phyloP scores from a whole-genome alignment of 2,113 vertebrate genomes.

The Scolopax mira region DNA sequence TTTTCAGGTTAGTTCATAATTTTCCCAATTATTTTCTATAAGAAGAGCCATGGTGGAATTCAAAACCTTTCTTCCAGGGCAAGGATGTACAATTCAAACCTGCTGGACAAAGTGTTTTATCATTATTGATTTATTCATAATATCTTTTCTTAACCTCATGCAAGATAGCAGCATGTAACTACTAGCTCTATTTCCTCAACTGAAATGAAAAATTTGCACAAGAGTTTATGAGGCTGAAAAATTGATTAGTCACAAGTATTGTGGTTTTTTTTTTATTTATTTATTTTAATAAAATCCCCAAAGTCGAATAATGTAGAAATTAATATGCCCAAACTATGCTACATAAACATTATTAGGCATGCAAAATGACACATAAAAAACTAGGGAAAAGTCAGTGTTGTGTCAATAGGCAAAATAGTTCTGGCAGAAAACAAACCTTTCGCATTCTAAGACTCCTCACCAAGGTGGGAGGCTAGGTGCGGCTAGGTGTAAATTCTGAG shows the following conservation, averaged over 20 bases:
- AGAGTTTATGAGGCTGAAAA: not conserved
- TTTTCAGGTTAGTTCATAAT: not conserved
- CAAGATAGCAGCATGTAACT: fast-evolving
- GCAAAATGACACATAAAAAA: not conserved
- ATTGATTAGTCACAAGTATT: not conserved
- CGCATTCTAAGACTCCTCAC: no score
- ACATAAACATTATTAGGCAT: not conserved
- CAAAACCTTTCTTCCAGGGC: not conserved
- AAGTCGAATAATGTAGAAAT: not conserved
- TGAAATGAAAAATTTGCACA: not conserved
- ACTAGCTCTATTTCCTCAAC: not conserved
- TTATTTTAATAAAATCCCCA: not conserved
- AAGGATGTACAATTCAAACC: not conserved
- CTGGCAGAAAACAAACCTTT: no score
- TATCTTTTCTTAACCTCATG: not conserved
- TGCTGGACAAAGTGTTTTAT: not conserved
- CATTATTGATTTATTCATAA: no score
- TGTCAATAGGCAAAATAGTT: no score
- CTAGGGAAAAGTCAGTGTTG: not conserved
- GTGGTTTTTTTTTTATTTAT: fast-evolving
- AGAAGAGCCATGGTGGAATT: not conserved
- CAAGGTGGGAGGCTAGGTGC: no score
- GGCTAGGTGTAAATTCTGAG: no score
- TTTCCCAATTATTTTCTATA: not conserved
- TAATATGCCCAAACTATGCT: not conserved